Evolutionary conservation across 2,888 invertebrate genomes (phyloP).

Genomic region (Agonum fuliginosum): DNA sequence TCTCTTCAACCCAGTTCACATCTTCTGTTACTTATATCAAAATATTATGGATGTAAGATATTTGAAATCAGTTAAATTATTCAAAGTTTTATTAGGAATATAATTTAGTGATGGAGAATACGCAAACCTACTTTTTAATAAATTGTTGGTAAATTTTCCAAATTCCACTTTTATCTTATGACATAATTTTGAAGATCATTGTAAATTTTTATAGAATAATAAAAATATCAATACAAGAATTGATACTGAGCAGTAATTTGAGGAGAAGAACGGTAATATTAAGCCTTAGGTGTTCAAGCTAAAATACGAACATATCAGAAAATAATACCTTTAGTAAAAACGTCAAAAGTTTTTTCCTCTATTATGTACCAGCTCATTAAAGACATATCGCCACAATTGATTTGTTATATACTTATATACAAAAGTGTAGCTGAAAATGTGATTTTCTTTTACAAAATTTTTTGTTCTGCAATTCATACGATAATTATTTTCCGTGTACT

Average conservation of each 20-base stretch:
- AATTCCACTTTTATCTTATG: too few relatives aligned
- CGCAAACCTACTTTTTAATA: too few relatives aligned
- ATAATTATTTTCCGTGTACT: too few relatives aligned
- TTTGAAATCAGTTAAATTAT: not conserved
- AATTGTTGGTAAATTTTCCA: too few relatives aligned
- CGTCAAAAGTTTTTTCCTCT: not conserved
- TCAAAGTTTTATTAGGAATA: not conserved
- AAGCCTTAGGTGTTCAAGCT: slow-evolving; percentile 60
- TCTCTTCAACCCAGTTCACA: slow-evolving; percentile 6
- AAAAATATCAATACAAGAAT: too few relatives aligned
- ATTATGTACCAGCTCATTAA: slow-evolving; percentile 3
- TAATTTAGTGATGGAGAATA: too few relatives aligned
- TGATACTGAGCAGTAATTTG: not conserved
- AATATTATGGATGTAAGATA: too few relatives aligned
- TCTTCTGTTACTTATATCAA: too few relatives aligned
- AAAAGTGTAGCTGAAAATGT: not conserved
- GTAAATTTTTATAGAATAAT: too few relatives aligned
- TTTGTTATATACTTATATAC: not conserved
- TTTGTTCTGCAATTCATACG: too few relatives aligned
- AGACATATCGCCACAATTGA: slow-evolving; percentile 26
- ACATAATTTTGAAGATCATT: too few relatives aligned
- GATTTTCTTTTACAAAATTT: too few relatives aligned
- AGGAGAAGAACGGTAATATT: slow-evolving; percentile 41
- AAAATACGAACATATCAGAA: slow-evolving; percentile 60
- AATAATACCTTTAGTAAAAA: slow-evolving; percentile 3